Evolutionary conservation across 37 sponge, comb jelly and placozoan genomes (phyloP), one percentile per base, ranked within the genome.

Genomic region (Tethya wilhelma): DNA sequence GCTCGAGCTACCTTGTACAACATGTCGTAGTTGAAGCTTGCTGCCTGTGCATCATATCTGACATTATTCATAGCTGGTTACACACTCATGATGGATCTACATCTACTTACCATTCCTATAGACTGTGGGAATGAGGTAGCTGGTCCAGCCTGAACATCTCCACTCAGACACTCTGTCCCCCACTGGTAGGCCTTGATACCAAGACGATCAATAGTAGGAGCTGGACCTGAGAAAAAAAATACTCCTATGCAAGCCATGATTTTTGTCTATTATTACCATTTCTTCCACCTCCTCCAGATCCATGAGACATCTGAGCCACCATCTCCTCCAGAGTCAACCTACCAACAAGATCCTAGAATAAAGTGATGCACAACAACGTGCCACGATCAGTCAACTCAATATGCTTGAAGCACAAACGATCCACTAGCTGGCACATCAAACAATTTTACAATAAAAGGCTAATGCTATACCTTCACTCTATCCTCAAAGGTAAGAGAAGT

Each of bases 141-240:
- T 0, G 68, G 58, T 17, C 85, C 85, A 17, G 85, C 85, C 55
- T 28, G 43, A 14, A 84, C 85, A 67, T 77, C 78, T 17, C 85
- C 85, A 56, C 78, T 67, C 2, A 84, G 60, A 56, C 85, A 84
- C 78, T 84, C 85, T 17, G 85, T 84, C 33, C 89, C 85, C 84
- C 84, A 89, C 64, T 89, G 85, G 79, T 89, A 89, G n/a, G 85
- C 78, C 25, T n/a, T n/a, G n/a, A n/a, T n/a, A n/a, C n/a, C n/a
- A n/a, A n/a, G n/a, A n/a, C n/a, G n/a, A n/a, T n/a, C 8, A 19
- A 89, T 89, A 43, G 89, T 84, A 37, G 89, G 89, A 28, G 89
- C 89, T 38, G 85, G 85, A 6, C 85, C 85, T 79, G 64, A 19
- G 40, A 12, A 32, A 62, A 1, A 75, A 36, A n/a, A n/a, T n/a